A percentile compares a stretch with the other conserved stretches of the same genome.
Conservation (phyloP, 2,797 vertebrate genomes). For the Ctenopoma multispine region DNA sequence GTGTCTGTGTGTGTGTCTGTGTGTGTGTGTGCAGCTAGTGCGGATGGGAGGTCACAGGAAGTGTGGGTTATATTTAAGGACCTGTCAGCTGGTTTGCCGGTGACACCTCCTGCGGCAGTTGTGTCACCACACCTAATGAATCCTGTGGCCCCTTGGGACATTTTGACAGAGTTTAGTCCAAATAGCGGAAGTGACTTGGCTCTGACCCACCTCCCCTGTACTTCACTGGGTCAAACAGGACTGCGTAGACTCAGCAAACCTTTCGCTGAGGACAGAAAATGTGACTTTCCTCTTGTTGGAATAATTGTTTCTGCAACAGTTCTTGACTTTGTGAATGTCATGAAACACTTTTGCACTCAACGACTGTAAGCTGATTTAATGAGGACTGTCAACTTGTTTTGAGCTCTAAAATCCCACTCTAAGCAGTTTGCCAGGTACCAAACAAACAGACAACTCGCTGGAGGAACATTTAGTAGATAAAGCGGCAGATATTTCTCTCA, state of each 20-base stretch:
- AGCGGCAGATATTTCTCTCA: too few species aligned
- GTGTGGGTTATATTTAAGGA: conserved; percentile 67
- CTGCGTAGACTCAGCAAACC: conserved; percentile 52
- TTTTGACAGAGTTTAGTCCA: conserved; percentile 64
- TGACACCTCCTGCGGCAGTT: conserved; percentile 62
- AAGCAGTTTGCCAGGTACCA: too few species aligned
- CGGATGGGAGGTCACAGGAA: conserved; percentile 67
- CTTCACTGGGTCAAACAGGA: conserved; percentile 51
- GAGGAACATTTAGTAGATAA: too few species aligned
- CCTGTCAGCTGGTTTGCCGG: conserved; percentile 68
- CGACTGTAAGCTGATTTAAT: conserved; percentile 12
- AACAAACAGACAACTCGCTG: too few species aligned
- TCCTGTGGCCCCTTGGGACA: conserved; percentile 62
- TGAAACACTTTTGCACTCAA: conserved; percentile 11
- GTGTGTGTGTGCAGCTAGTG: conserved; percentile 35
- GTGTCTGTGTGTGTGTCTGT: too few species aligned
- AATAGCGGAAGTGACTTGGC: conserved; percentile 73
- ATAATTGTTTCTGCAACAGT: conserved; percentile 25
- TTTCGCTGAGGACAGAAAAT: conserved; percentile 32
- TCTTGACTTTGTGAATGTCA: conserved; percentile 39
- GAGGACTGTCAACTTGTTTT: too few species aligned
- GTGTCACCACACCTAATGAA: conserved; percentile 74
- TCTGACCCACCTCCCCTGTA: conserved; percentile 53
- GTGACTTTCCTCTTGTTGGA: conserved; percentile 23
- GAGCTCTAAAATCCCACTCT: too few species aligned